These are phyloP conservation scores for Prochilodus magdalenae DNA, from an alignment of 2,113 vertebrate genomes.

Conservation along the genomic window DNA sequence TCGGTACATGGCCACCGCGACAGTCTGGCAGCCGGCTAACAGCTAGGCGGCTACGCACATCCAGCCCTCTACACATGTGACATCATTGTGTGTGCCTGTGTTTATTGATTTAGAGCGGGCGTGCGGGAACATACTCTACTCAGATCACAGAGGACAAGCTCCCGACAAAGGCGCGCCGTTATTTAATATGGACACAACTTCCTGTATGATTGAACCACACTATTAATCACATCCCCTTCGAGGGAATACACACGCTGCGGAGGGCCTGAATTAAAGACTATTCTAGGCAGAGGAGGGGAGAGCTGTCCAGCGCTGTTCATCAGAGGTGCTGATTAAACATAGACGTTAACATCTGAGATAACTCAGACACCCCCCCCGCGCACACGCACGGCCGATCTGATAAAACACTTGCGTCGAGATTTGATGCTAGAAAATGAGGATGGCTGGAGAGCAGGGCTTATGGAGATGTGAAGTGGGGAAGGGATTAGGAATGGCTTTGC, in stretches of 20 bases:
- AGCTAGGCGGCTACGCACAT: neutral
- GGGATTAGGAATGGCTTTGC: neutral
- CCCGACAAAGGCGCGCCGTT: neutral
- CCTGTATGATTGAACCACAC: slow-evolving; percentile 10
- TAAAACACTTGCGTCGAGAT: neutral
- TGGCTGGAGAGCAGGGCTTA: neutral
- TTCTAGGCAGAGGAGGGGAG: neutral
- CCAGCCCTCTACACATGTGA: neutral
- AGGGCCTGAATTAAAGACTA: slow-evolving; percentile 11
- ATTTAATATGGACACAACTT: neutral
- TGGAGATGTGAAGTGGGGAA: neutral
- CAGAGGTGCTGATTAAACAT: slow-evolving; percentile 12
- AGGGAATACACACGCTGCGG: slow-evolving; percentile 1
- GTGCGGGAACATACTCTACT: slow-evolving; percentile 18
- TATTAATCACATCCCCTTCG: neutral
- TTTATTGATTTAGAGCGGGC: slow-evolving; percentile 18
- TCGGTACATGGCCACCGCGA: neutral
- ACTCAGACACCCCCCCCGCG: neutral
- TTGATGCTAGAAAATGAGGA: neutral
- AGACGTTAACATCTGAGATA: slow-evolving; percentile 19
- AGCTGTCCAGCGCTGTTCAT: slow-evolving; percentile 14
- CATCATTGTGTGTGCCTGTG: slow-evolving; percentile 1
- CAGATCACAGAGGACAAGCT: slow-evolving; percentile 7
- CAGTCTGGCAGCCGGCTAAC: neutral
- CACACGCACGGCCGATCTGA: neutral